Evolutionary conservation across 2,113 vertebrate species (phyloP), one percentile per base, ranked within the genome.

Genomic region (Cygnus buccinator): DNA sequence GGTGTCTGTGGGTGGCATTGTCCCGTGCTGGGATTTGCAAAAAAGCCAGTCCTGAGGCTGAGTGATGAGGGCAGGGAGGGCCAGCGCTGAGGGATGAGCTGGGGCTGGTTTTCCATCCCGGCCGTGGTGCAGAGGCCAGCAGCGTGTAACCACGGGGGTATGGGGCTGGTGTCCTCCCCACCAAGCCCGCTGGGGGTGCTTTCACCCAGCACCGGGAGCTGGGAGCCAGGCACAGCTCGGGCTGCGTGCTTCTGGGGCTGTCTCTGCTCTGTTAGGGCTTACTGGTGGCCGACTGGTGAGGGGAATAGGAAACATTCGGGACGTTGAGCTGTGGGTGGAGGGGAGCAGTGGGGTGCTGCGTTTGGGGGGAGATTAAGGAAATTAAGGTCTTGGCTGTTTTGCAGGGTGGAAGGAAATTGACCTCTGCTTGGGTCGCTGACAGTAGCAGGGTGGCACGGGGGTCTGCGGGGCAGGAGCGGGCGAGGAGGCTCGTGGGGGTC

Each of bases 21-120:
- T 10, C 33, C 43, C 13, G 11, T 11, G 0, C 14, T 15, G 48
- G 43, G 31, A 23, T n/a, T 72, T 57, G 46, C 37, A 52, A 48
- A 41, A 0, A 0, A 6, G 4, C 14, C 1, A 2, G 23, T 15
- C 62, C 33, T 23, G 46, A 22, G 25, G n/a, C 7, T 7, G 46
- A 21, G 16, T n/a, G 9, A 4, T n/a, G 9, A 4, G 14, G 11
- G 9, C 50, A 55, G 57, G 9, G 3, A 0, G 21, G 0, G 6
- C 6, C 16, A 3, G 46, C 4, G n/a, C 5, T 37, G n/a, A 0
- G 2, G n/a, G 54, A 10, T 35, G 8, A 63, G 58, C 28, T 41
- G 57, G 2, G 7, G n/a, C 21, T 7, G 71, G 5, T 61, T 63
- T 21, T 0, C 2, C 10, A 3, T 50, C 72, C 93, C 74, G 76